Base-by-base conservation (phyloP, 1,140 invertebrate species). In the Eumaeus atala region DNA sequence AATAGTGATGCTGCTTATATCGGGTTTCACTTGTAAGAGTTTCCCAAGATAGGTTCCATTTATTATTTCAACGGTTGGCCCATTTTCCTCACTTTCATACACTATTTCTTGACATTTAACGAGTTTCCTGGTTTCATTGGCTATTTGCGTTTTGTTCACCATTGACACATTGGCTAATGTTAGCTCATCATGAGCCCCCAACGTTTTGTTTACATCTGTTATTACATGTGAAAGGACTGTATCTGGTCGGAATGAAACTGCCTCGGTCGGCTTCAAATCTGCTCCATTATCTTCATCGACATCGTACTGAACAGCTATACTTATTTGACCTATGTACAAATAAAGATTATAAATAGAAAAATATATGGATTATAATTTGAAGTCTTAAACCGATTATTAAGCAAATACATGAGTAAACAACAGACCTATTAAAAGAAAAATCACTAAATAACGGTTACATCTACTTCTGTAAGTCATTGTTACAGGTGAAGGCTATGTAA, bases 101-200 rank as follows among this genome's bases (percentile, higher is more conserved):
- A 74, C 38, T 16, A 81, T 85, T n/a, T 82, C 74, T 61, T 77
- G 86, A 48, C 87, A 88, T 58, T 78, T 78, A 1, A 84, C 78
- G 14, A 84, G 58, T 72, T 87, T 88, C 40, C 72, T 70, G n/a
- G 84, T 87, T 68, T 87, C 82, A 59, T 84, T 87, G 1, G 54
- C 54, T 12, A 57, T 36, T 14, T 73, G 66, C 40, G 76, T 84
- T 44, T 52, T 77, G 51, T 79, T 87, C 37, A 80, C 80, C 2
- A 68, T 65, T 10, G 82, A 75, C 8, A 79, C 61, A 59, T 87
- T 85, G 1, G 74, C 71, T 14, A 76, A 74, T 16, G 81, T 82
- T 6, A 84, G 75, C 47, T 84, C 80, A 51, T 84, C 82, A 52
- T 83, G 82, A 1, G 81, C 56, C 36, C 70, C 78, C 3, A 87